phyloP scores from a whole-genome alignment of 2,113 vertebrate species.

The Puma concolor region DNA sequence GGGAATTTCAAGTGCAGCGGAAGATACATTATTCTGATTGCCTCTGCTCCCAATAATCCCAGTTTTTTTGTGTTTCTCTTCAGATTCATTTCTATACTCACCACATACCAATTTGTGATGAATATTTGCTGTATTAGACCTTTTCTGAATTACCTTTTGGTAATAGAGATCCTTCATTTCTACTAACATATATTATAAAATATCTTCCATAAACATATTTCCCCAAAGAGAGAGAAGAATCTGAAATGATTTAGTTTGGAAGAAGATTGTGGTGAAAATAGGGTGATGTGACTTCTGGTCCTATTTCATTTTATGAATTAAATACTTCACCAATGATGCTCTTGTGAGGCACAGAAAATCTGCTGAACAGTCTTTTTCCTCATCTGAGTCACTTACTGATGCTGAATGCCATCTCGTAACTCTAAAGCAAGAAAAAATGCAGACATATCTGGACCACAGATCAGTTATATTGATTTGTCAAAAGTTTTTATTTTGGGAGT shows the following conservation, averaged over 20 bases:
- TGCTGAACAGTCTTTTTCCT: background rate
- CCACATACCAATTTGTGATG: background rate
- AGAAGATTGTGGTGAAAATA: background rate
- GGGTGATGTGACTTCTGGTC: background rate
- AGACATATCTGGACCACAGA: background rate
- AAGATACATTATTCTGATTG: background rate
- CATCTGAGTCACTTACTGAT: background rate
- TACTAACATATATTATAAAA: background rate
- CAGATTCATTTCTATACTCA: background rate
- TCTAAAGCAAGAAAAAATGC: background rate
- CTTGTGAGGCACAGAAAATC: background rate
- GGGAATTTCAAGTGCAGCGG: background rate
- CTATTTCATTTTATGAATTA: background rate
- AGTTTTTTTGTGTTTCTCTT: background rate
- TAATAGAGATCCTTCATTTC: background rate
- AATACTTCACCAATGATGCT: background rate
- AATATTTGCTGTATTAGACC: background rate
- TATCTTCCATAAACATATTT: background rate
- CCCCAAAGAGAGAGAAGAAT: background rate
- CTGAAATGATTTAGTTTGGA: background rate
- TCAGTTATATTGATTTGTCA: background rate
- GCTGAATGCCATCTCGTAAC: background rate
- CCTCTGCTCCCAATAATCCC: background rate
- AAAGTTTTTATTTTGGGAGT: background rate
- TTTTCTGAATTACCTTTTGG: background rate